These are phyloP conservation scores for Corydoras maculifer DNA, from an alignment of 2,113 vertebrate species.

Conservation along the genomic window DNA sequence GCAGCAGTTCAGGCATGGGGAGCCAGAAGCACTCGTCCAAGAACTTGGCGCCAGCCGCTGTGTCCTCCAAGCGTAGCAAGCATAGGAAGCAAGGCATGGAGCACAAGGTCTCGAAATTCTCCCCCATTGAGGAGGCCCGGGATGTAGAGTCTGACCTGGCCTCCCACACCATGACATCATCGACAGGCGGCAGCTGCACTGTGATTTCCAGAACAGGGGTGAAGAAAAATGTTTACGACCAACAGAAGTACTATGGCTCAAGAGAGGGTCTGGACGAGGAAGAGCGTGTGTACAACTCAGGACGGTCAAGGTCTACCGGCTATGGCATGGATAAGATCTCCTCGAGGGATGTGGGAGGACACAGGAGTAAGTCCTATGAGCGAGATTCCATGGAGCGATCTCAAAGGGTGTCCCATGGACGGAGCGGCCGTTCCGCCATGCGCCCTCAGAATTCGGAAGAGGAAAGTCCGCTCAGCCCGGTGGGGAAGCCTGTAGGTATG, in stretches of 20 bases:
- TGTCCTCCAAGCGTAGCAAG: constrained; percentile 92
- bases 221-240: constrained; percentile 90
- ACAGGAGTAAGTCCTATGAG: constrained; percentile 90
- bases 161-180: constrained; percentile 77
- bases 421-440: constrained; percentile 77
- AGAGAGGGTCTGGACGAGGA: constrained; percentile 84
- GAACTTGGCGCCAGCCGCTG: constrained; percentile 83
- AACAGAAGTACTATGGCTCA: constrained; percentile 87
- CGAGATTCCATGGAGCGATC: constrained; percentile 80
- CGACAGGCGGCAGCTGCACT: constrained; percentile 72
- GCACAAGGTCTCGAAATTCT: constrained; percentile 98
- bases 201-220: constrained; percentile 81
- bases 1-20: constrained; percentile 58
- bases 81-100: constrained; percentile 97
- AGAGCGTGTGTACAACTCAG: constrained; percentile 74
- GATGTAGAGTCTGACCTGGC: constrained; percentile 94
- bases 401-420: constrained; percentile 75
- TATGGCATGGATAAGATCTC: constrained; percentile 86
- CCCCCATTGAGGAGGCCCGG: constrained; percentile 95
- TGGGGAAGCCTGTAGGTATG: constrained; percentile 78
- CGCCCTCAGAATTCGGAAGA: constrained; percentile 89
- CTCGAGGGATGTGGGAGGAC: constrained; percentile 71
- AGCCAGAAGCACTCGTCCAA: constrained; percentile 86
- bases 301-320: constrained; percentile 80
- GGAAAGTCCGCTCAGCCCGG: constrained; percentile 88